phyloP scores from a whole-genome alignment of 2,113 vertebrate species.

The Podarcis cretensis region DNA sequence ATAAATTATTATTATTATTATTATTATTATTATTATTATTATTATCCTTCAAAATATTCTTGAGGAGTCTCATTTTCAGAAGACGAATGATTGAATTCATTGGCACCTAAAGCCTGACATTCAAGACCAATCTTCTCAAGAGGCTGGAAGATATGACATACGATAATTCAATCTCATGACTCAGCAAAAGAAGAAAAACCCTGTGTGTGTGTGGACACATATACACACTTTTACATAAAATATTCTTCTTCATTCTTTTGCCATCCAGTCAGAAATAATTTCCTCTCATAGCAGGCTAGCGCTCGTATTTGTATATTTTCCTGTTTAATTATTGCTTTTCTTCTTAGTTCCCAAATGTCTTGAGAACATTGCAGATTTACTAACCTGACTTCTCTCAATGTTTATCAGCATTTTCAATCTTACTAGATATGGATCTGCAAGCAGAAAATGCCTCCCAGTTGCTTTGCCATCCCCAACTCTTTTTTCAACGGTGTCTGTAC shows the following conservation, averaged over 20 bases:
- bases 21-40: too few relatives aligned
- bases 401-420: slow-evolving; percentile 63
- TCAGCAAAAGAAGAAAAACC: background rate
- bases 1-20: too few relatives aligned
- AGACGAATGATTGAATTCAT: slow-evolving; percentile 54
- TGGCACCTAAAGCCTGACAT: slow-evolving; percentile 67
- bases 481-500: slow-evolving; percentile 58
- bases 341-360: slow-evolving; percentile 31
- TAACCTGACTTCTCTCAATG: slow-evolving; percentile 51
- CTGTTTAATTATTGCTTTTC: slow-evolving; percentile 33
- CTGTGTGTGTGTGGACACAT: background rate
- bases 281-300: slow-evolving; percentile 1
- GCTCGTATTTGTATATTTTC: slow-evolving; percentile 39
- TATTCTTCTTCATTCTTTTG: slow-evolving; percentile 19
- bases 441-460: slow-evolving; percentile 49
- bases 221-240: slow-evolving; percentile 18
- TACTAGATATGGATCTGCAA: slow-evolving; percentile 57
- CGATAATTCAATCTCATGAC: slow-evolving; percentile 46
- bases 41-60: slow-evolving; percentile 49
- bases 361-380: slow-evolving; percentile 48
- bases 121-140: slow-evolving; percentile 53
- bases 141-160: slow-evolving; percentile 58
- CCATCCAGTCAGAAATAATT: background rate
- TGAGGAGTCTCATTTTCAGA: slow-evolving; percentile 54
- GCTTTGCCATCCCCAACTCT: slow-evolving; percentile 51